Evolutionary conservation across 2,888 invertebrate genomes (phyloP), one percentile per base, ranked within the genome.

Genomic region (Tachina lurida): DNA sequence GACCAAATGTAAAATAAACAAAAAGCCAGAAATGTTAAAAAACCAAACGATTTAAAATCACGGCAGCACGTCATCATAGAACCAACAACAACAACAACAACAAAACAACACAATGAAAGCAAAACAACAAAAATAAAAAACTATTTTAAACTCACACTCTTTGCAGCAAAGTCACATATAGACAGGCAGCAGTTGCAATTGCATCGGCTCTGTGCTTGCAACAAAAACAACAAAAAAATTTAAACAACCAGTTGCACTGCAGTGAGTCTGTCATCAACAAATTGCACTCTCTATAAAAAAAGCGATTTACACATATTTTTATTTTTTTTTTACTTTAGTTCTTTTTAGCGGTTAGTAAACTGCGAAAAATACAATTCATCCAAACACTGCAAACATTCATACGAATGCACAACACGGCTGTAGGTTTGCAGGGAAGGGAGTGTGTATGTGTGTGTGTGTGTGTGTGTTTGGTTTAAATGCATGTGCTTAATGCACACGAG

Each of bases 281-380:
- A 86, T 80, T 86, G 86, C 86, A 86, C 76, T 86, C 76, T 73
- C 76, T 76, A 83, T 31, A 31, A 0, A 31, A 31, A 84, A 71
- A 62, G 75, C 83, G 79, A 86, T 86, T 86, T 85, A 85, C 82
- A 85, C 85, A 82, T 81, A 78, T n/a, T n/a, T n/a, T n/a, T n/a
- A n/a, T n/a, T 77, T 85, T 82, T 78, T 85, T 80, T 85, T 82
- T 78, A 70, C 78, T 79, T 79, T 67, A 79, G 78, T 82, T 82
- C 63, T 74, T 85, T 85, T 86, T 80, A 76, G 86, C 60, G 86
- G 86, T 86, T 86, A 73, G 83, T 86, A 83, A 86, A 76, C 79
- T 79, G 86, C 75, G 84, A 83, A 86, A 86, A 83, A 79, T 70
- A 79, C 70, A 65, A 73, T 83, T 65, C 79, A 83, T 65, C 60